Evolutionary conservation across 2,113 vertebrate genomes (phyloP), one percentile per base, ranked within the genome.

Genomic region (Vulpes vulpes): DNA sequence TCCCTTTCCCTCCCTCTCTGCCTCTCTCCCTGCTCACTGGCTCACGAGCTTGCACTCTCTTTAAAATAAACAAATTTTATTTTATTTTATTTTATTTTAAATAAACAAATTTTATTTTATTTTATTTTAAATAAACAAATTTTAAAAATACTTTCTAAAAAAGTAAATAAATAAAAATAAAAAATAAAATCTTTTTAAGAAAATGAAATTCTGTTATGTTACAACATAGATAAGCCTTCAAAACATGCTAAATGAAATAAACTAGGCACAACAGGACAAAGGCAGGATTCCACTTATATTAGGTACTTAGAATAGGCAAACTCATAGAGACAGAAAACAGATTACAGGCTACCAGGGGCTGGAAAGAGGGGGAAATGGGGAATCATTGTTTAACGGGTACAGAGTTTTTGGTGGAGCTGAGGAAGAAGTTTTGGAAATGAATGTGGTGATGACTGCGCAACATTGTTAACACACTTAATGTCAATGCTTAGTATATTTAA

Each of bases 161-260:
- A 43, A 43, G 43, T 43, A 43, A 43, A 43, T 43, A 43, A 43
- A 43, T 43, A 43, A 43, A 43, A 43, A 43, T 43, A 43, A 43
- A 43, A 43, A 43, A 43, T 43, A 43, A 43, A 43, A 43, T 43
- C 43, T 43, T 43, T 1, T 43, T 43, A 43, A 43, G 43, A 43
- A 43, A 96, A 67, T 81, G 14, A 27, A 81, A 53, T 78, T 96
- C 27, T 86, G 79, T 93, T 38, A 85, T 59, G 35, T 10, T 69
- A 69, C 3, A 51, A 96, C 35, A 71, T 23, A 38, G 62, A 76
- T 55, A 51, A 69, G 55, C 53, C 38, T 11, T 67, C 32, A 81
- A 91, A 94, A 81, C 12, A 67, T 49, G 67, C 67, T 80, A 80
- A 59, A 59, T 94, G 60, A 87, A 79, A 87, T 59, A 87, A 94